Evolutionary conservation across 2,113 vertebrate species (phyloP), one percentile per base, ranked within the genome.

Genomic region (Suricata suricatta): DNA sequence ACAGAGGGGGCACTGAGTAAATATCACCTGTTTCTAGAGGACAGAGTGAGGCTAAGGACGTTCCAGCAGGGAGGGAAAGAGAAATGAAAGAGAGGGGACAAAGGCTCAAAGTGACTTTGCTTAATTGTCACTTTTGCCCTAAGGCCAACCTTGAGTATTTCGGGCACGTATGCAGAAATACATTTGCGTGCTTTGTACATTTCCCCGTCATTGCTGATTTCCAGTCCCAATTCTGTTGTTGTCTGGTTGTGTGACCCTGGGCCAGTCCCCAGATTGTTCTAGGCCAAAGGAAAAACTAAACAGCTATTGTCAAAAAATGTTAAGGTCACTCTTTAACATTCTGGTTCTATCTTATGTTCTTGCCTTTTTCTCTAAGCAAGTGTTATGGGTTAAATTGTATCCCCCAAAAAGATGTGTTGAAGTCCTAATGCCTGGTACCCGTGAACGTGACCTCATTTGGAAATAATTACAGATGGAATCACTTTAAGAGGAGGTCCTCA

Each of bases 381-480:
- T 85, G 64, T 44, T 41, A 86, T 52, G 23, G 41, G 68, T 91
- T 93, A 47, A 93, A 95, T 38, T 68, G 29, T 90, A 27, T 77
- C 47, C 52, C 63, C 33, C 7, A 2, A 69, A 90, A 88, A 50
- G 15, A 33, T 76, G 86, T 31, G 12, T n/a, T 90, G 57, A 68
- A 88, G 27, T 90, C 29, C 80, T 82, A 87, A 64, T 10, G 7
- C 81, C 31, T n/a, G 71, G 82, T 72, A 35, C 47, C 47, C 82
- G 2, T 79, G 47, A 93, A 63, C 33, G 29, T 52, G 19, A 82
- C 57, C 33, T 88, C 76, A 91, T 64, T 87, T 93, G 57, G 74
- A 93, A 86, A 93, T 97, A 95, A 87, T 63, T 81, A 66, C 57
- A 90, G 13, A 63, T n/a, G 33, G 86, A 82, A 97, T 84, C 82